Conservation (phyloP, 2,888 invertebrate species). For the Vesta saturnalis region DNA sequence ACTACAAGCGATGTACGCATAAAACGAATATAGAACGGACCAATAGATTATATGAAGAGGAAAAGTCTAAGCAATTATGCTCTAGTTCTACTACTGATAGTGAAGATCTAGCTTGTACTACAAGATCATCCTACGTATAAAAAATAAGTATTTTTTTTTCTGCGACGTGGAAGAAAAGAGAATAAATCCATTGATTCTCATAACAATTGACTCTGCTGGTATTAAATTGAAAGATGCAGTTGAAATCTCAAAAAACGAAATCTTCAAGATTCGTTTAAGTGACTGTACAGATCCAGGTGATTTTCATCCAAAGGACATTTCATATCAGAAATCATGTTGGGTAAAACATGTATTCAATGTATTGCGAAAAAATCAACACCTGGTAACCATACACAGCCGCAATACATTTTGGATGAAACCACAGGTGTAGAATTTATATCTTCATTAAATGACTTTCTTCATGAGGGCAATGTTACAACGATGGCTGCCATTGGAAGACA, state of each 20-base stretch:
- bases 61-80: background rate
- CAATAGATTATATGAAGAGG: slow-evolving; percentile 8
- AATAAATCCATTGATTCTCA: background rate
- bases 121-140: background rate
- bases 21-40: slow-evolving; percentile 12
- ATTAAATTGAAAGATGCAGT: background rate
- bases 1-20: slow-evolving; percentile 14
- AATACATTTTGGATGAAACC: no score
- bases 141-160: slow-evolving; percentile 2
- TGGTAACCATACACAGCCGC: no score
- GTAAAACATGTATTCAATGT: no score
- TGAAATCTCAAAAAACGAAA: background rate
- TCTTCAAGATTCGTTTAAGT: background rate
- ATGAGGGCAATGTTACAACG: no score
- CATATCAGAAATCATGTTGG: slow-evolving; percentile 6
- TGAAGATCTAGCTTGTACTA: background rate
- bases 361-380: no score
- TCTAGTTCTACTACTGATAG: background rate
- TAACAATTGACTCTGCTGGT: background rate
- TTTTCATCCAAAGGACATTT: slow-evolving; percentile 7
- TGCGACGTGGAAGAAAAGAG: background rate
- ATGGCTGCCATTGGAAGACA: no score
- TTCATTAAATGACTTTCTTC: no score
- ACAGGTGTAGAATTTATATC: no score
- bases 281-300: slow-evolving; percentile 6